Evolutionary conservation across 2,797 vertebrate species (phyloP), one percentile per base, ranked within the genome.

Genomic region (Tinamus major): DNA sequence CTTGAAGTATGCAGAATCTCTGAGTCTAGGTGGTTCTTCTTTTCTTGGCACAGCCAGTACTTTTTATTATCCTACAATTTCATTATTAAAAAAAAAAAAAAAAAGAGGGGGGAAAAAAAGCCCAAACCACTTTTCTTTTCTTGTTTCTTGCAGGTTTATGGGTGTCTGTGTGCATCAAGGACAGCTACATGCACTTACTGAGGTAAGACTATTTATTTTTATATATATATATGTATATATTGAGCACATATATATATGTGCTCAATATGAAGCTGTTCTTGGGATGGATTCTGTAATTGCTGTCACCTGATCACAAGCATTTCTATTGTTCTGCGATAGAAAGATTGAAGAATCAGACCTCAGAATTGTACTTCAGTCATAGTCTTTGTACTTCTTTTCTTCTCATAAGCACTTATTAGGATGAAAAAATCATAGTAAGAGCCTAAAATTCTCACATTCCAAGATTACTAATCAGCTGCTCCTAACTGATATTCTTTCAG

Each of bases 131-230:
- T 94, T 96, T 93, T 92, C 79, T 96, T 90, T 90, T 92, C 96
- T 96, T 97, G 37, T 98, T 79, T 97, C 80, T 97, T 97, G 59
- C 97, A 99, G 99, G 98, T 99, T 99, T 97, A 99, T 99, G 98
- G 99, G 99, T 86, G 99, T 99, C 85, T 99, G 99, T 97, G 98
- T 99, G 95, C 99, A 99, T 93, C 98, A 99, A 98, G 99, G 99
- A 96, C 99, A 99, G 93, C 98, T 99, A 79, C 99, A 99, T 74
- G 99, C 99, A 93, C 98, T 99, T 96, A 99, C 98, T 77, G 99
- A 99, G 99, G 99, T 99, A 99, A 97, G 98, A 97, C 49, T 87
- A n/a, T 87, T 95, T 95, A 59, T 68, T 84, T 39, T 87, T 96
- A 19, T 79, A 56, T 87, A n/a, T 39, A 89, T 96, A 19, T 79